Percentiles rank a stretch among this genome's conserved stretches.
phyloP scores from a whole-genome alignment of 2,888 invertebrate species.

The Plagiodera versicolora region DNA sequence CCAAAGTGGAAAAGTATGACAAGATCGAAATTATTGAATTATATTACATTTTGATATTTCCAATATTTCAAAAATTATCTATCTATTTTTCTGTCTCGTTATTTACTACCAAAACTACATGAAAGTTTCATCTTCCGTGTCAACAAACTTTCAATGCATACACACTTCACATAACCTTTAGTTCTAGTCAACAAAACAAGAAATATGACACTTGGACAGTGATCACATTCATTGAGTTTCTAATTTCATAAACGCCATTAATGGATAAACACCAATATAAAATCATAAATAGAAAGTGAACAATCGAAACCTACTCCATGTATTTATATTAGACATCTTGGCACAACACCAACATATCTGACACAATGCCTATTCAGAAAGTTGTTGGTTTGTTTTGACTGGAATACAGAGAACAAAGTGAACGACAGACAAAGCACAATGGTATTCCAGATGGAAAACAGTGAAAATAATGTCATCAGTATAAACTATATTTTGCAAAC shows the following conservation, averaged over 20 bases:
- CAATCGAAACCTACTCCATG: neutral
- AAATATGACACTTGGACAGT: constrained; percentile 5
- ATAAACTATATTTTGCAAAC: too few relatives aligned
- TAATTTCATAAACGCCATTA: constrained; percentile 7
- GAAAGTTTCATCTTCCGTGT: too few relatives aligned
- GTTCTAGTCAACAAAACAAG: neutral
- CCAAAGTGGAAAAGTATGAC: too few relatives aligned
- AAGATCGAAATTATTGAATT: too few relatives aligned
- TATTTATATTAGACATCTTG: constrained; percentile 9
- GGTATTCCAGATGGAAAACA: too few relatives aligned
- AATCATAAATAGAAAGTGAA: constrained; percentile 11
- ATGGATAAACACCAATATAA: neutral
- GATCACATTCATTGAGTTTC: constrained; percentile 3
- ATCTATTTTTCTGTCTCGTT: too few relatives aligned
- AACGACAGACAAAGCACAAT: too few relatives aligned
- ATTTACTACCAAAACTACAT: too few relatives aligned
- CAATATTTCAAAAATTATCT: too few relatives aligned
- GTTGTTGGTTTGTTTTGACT: neutral
- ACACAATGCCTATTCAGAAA: neutral
- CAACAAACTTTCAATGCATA: neutral
- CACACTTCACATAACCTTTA: constrained; percentile 1
- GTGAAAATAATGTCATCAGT: too few relatives aligned
- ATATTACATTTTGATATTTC: too few relatives aligned
- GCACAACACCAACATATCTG: neutral
- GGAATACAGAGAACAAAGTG: neutral